Evolutionary conservation across 2,113 vertebrate species (phyloP).

Genomic region (Phrynosoma platyrhinos): DNA sequence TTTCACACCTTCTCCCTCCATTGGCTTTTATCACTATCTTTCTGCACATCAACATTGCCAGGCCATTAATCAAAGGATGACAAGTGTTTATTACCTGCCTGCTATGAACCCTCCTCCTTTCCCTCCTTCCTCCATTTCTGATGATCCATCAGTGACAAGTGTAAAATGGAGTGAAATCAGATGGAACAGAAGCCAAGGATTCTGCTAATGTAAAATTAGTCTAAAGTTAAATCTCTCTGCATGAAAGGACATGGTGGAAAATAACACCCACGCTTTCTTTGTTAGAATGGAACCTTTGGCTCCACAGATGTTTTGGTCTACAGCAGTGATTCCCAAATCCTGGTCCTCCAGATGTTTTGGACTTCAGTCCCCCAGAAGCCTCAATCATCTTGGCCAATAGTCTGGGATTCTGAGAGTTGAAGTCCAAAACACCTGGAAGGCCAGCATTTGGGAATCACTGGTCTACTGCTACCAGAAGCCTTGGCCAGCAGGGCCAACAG

Average conservation of each 20-base stretch:
- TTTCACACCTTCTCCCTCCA: not conserved
- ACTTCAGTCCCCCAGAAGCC: too few species aligned
- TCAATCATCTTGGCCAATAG: too few species aligned
- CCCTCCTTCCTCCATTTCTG: not conserved
- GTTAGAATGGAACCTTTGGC: too few species aligned
- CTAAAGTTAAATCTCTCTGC: slow-evolving; percentile 16
- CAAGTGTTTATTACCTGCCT: slow-evolving; percentile 41
- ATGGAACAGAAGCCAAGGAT: slow-evolving; percentile 3
- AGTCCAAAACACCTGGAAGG: too few species aligned
- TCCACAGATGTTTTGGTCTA: too few species aligned
- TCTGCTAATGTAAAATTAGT: slow-evolving; percentile 27
- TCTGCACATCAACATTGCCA: not conserved
- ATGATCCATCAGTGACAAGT: slow-evolving; percentile 30
- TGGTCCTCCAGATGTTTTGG: too few species aligned
- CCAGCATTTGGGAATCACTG: too few species aligned
- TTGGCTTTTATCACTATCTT: slow-evolving; percentile 15
- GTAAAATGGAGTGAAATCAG: slow-evolving; percentile 34
- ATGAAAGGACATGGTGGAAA: not conserved
- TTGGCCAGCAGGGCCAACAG: too few species aligned
- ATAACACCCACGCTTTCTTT: not conserved
- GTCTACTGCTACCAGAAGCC: too few species aligned
- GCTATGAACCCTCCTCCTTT: not conserved
- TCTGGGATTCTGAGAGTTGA: too few species aligned
- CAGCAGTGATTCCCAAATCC: too few species aligned
- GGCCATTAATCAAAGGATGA: slow-evolving; percentile 39